phyloP scores from a whole-genome alignment of 2,888 invertebrate genomes.

The Heliconius sara region DNA sequence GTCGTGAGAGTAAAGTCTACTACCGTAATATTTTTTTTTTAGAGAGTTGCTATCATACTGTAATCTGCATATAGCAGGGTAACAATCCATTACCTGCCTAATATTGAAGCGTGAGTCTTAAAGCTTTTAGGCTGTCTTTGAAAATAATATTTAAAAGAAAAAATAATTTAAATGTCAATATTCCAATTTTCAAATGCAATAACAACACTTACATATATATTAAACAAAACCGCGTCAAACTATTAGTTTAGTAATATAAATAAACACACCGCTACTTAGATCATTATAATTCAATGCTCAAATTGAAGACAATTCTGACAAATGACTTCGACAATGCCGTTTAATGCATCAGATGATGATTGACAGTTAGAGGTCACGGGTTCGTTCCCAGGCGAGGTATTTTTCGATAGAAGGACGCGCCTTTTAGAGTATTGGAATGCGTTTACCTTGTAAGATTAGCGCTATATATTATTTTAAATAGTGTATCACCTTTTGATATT shows the following conservation, averaged over 20 bases:
- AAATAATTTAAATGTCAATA: not conserved
- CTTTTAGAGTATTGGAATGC: conserved; percentile 40
- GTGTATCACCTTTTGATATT: not conserved
- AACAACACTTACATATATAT: not conserved
- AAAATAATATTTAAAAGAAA: too few relatives aligned
- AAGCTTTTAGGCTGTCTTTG: not conserved
- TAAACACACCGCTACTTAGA: conserved; percentile 8
- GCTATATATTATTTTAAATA: not conserved
- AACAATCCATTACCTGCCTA: too few relatives aligned
- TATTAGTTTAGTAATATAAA: not conserved
- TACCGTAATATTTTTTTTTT: too few relatives aligned
- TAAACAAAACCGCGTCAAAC: not conserved
- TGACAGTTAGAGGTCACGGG: conserved; percentile 49
- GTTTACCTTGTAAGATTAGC: conserved; percentile 27
- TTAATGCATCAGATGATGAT: conserved; percentile 40
- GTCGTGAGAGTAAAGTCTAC: too few relatives aligned
- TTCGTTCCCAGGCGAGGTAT: conserved; percentile 49
- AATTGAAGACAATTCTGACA: conserved; percentile 29
- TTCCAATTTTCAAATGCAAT: not conserved
- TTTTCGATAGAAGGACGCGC: conserved; percentile 43
- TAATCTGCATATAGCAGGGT: too few relatives aligned
- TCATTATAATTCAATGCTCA: conserved; percentile 13
- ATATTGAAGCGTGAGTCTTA: too few relatives aligned
- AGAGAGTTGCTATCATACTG: too few relatives aligned
- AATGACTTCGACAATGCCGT: conserved; percentile 33